Evolutionary conservation across 2,113 vertebrate genomes (phyloP), one percentile per base, ranked within the genome.

Genomic region (Danionella cerebrum): DNA sequence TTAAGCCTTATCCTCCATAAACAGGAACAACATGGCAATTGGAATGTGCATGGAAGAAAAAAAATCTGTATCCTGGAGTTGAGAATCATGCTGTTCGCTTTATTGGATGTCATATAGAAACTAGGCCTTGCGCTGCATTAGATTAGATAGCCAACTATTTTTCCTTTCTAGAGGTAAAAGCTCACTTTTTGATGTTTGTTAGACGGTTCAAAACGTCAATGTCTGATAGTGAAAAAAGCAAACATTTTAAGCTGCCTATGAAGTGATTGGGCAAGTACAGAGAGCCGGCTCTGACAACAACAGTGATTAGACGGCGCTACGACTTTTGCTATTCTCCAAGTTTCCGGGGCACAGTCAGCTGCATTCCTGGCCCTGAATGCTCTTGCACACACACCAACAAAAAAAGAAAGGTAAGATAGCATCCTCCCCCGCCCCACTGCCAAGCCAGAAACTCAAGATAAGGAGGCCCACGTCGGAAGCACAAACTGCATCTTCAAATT

Each of bases 211-310:
- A 36, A 69, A 69, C 22, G 60, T 42, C 66, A 65, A 72, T 75
- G 74, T 71, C 67, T 77, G 81, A 80, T 82, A 69, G 73, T 75
- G 75, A 81, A 79, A 75, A 82, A 82, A 76, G 78, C 70, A 80
- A 79, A 82, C 62, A 73, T 81, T 80, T 44, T 77, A 80, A 74
- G 73, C 64, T 27, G 67, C 69, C 48, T 67, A 82, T 79, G 67
- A 72, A 57, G 57, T 76, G 78, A 82, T 76, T 65, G 84, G 78
- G 76, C 67, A 62, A 53, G 22, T 55, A 67, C 73, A 75, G 57
- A 62, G 55, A 65, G 70, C 67, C 5, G 50, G 66, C 64, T 33
- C 57, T 74, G 65, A 58, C 45, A 70, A 71, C 64, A 68, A 44
- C 59, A 65, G 69, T 65, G 72, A 77, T 80, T 73, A 77, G 57